phyloP scores from a whole-genome alignment of 2,113 vertebrate genomes.

The Puffinus mauretanicus region DNA sequence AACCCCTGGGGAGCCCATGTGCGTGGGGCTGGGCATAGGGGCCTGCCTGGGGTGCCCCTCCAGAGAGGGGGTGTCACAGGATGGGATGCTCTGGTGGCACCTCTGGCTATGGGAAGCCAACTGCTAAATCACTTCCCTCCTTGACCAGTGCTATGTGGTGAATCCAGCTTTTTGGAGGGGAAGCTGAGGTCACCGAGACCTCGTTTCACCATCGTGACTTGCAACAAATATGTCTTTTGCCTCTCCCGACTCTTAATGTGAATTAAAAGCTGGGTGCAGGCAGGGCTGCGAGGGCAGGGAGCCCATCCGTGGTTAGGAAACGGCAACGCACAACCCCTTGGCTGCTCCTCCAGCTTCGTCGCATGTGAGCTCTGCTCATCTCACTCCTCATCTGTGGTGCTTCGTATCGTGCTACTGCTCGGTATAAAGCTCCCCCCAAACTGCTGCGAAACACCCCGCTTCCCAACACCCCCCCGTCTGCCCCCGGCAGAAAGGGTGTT shows the following conservation, averaged over 20 bases:
- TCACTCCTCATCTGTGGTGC: no score
- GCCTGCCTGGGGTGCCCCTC: rapidly evolving
- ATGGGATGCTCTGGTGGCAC: neutral
- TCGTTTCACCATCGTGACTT: rapidly evolving
- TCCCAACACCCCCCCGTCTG: neutral
- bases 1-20: rapidly evolving
- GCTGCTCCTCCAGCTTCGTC: neutral
- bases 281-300: neutral
- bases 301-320: rapidly evolving
- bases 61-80: rapidly evolving
- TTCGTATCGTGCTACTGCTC: neutral
- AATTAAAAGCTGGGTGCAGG: neutral
- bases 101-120: neutral
- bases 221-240: rapidly evolving
- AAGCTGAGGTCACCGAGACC: neutral
- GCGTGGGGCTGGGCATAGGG: neutral
- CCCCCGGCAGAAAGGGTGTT: rapidly evolving
- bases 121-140: neutral
- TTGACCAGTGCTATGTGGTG: neutral
- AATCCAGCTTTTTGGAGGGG: neutral
- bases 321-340: rapidly evolving
- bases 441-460: rapidly evolving
- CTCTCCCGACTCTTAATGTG: neutral
- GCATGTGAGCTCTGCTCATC: rapidly evolving
- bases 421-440: rapidly evolving